phyloP scores from a whole-genome alignment of 2,797 vertebrate genomes.

The Chaenodraco wilsoni region DNA sequence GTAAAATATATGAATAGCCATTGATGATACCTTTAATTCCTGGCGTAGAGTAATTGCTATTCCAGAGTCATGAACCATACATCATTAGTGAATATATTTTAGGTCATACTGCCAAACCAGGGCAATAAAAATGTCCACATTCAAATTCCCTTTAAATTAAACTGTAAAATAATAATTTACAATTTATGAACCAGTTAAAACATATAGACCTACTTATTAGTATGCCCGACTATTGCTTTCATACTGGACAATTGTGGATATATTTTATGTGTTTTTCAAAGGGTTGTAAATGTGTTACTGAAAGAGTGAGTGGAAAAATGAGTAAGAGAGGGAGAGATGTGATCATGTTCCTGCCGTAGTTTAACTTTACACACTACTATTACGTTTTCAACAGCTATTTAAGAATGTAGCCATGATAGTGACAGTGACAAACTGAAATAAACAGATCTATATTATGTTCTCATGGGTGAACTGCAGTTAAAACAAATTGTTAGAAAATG shows the following conservation, averaged over 20 bases:
- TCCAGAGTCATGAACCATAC: slow-evolving; percentile 6
- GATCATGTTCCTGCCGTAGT: slow-evolving; percentile 16
- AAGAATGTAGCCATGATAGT: slow-evolving; percentile 22
- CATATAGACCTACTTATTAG: neutral
- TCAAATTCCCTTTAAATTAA: slow-evolving; percentile 5
- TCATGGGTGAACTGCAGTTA: slow-evolving; percentile 13
- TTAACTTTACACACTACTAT: slow-evolving; percentile 23
- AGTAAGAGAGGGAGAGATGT: neutral
- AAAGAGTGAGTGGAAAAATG: slow-evolving; percentile 9
- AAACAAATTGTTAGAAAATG: slow-evolving; percentile 24
- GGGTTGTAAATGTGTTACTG: neutral
- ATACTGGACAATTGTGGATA: slow-evolving; percentile 3
- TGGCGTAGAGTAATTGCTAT: slow-evolving; percentile 31
- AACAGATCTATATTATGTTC: slow-evolving; percentile 28
- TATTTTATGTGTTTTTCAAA: slow-evolving; percentile 5
- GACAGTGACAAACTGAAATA: slow-evolving; percentile 39
- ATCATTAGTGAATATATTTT: slow-evolving; percentile 35
- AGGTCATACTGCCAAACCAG: slow-evolving; percentile 15
- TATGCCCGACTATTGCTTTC: neutral
- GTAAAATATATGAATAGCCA: slow-evolving; percentile 42
- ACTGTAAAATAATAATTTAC: slow-evolving; percentile 14
- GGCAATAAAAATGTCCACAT: slow-evolving; percentile 26
- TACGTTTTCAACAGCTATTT: slow-evolving; percentile 51
- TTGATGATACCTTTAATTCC: slow-evolving; percentile 39
- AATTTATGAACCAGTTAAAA: slow-evolving; percentile 32